A percentile compares a stretch with the other conserved stretches of the same genome.
Conservation (phyloP, 2,888 invertebrate genomes). For the Laothoe populi region DNA sequence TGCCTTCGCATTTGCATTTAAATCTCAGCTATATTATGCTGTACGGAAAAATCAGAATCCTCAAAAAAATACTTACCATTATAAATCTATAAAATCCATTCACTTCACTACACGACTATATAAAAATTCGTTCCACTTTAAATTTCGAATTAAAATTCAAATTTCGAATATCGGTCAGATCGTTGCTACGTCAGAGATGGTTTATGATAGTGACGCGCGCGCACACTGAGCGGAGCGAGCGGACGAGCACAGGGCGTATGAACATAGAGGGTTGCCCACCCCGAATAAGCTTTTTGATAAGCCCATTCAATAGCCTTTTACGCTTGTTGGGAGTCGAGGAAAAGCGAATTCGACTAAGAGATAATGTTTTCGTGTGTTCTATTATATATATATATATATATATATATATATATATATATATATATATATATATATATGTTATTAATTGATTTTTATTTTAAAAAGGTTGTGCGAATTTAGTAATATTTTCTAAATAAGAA, state of each 20-base stretch:
- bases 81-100: conserved; percentile 5
- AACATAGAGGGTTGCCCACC: conserved; percentile 37
- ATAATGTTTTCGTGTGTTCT: too few species aligned
- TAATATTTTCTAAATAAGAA: too few species aligned
- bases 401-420: too few species aligned
- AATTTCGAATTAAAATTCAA: background rate
- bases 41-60: background rate
- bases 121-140: background rate
- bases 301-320: conserved; percentile 39
- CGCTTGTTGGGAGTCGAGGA: conserved; percentile 15
- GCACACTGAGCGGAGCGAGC: conserved; percentile 46
- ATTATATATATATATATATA: too few species aligned
- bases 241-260: conserved; percentile 32
- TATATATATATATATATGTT: too few species aligned
- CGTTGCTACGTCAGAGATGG: conserved; percentile 54
- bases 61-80: conserved; percentile 13
- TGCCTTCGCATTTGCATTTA: conserved; percentile 1
- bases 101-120: conserved; percentile 13
- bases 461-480: too few species aligned
- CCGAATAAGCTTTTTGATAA: conserved; percentile 41
- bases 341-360: background rate
- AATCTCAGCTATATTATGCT: background rate
- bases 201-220: conserved; percentile 62
- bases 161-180: background rate
- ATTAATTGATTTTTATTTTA: too few species aligned